Base-by-base conservation (phyloP, 2,113 vertebrate genomes). In the Cranoglanis bouderius region DNA sequence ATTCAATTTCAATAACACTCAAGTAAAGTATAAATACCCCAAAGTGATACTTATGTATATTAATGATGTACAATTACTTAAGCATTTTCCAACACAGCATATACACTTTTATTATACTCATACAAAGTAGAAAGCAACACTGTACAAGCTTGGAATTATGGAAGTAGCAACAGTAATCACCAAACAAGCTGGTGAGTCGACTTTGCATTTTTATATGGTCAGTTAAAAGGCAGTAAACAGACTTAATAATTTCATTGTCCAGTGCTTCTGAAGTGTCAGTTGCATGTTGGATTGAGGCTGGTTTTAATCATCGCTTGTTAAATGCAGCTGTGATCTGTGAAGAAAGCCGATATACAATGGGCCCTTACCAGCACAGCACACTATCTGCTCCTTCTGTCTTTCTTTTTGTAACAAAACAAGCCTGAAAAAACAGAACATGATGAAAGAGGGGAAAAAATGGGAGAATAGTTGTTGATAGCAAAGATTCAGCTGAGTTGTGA, bases 271-370 rank as follows among this genome's bases (percentile, higher is more conserved):
- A 90, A 90, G 70, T 80, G 81, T 82, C 26, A 59, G 55, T 49
- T 84, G 51, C 61, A 65, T 65, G 40, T 35, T 70, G 57, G 38
- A 84, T 53, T 85, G 19, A 35, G 51, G 53, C 75, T 72, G 75
- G 4, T 86, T 80, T 85, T 89, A 89, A 85, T 87, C 86, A 87
- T 80, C 77, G 40, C 82, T 87, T 84, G 75, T 89, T 85, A 16
- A 63, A 85, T 72, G 67, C 16, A n/a, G 32, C 55, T 87, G 88
- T 88, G 81, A 32, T 82, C 40, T 43, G 55, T 24, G 53, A 86
- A 78, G 61, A 84, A 88, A 63, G 46, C 74, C 43, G 40, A 59
- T n/a, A 70, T 86, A 92, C 91, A 92, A 87, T 87, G 19, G 40
- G 59, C 88, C 90, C 90, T 78, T 85, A 88, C 81, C 85, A 85